Evolutionary conservation across 2,113 vertebrate species (phyloP).

Genomic region (Dasyornis broadbenti): DNA sequence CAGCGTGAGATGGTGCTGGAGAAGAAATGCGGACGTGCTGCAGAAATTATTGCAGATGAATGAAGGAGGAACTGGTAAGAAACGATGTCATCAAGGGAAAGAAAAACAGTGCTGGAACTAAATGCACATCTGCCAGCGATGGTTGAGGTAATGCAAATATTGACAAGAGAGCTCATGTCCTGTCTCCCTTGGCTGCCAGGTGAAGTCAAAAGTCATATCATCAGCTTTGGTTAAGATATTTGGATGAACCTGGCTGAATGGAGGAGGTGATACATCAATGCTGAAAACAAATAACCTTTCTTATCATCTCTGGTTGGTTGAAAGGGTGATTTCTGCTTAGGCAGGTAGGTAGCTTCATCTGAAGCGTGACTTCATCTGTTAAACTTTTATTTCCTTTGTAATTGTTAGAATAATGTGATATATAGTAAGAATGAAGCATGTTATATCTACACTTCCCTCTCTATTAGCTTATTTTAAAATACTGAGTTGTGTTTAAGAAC

Average conservation of each 20-base stretch:
- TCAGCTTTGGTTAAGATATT: not conserved
- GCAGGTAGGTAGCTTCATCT: not conserved
- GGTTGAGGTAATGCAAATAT: constrained; percentile 11
- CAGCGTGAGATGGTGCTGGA: not conserved
- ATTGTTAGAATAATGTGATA: not conserved
- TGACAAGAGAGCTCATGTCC: not conserved
- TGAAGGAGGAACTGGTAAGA: not conserved
- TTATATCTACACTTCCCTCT: not conserved
- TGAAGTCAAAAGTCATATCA: not conserved
- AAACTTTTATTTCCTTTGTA: not conserved
- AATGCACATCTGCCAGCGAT: constrained; percentile 1
- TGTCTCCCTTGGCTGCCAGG: not conserved
- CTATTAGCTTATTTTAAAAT: not conserved
- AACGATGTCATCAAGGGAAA: not conserved
- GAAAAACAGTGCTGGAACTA: not conserved
- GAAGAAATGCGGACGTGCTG: not conserved
- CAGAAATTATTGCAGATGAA: not conserved
- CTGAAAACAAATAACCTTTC: not conserved
- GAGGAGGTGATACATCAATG: not conserved
- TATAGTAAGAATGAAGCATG: not conserved
- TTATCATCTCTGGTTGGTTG: not conserved
- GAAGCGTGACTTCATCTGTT: not conserved
- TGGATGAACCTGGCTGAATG: not conserved
- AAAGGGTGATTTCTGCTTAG: not conserved
- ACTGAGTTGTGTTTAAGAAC: not conserved